phyloP scores from a whole-genome alignment of 2,888 invertebrate genomes.

The Acheta domesticus region DNA sequence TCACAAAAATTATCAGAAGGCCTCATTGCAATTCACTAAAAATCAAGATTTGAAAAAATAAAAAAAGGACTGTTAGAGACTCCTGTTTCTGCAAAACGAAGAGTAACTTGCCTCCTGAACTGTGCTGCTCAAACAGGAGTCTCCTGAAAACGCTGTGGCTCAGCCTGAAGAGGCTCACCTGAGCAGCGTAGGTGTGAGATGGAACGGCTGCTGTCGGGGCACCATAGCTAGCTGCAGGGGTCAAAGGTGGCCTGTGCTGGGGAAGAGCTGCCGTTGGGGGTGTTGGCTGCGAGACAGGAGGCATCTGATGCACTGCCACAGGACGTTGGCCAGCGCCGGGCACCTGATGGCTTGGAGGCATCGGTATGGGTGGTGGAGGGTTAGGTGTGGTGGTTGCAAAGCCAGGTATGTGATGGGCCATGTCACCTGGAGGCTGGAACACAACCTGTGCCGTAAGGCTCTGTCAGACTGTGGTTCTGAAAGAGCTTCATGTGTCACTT shows the following conservation, averaged over 20 bases:
- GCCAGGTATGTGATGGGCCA: constrained; percentile 50
- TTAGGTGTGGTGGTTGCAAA: constrained; percentile 55
- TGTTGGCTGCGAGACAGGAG: constrained; percentile 26
- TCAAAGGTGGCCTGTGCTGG: too few species aligned
- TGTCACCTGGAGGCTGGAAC: constrained; percentile 39
- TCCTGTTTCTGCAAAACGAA: not conserved
- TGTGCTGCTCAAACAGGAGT: not conserved
- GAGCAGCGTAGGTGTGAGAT: not conserved
- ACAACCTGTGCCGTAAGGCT: constrained; percentile 30
- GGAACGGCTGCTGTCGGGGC: constrained; percentile 21
- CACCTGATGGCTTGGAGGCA: constrained; percentile 52
- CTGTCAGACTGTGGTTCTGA: not conserved
- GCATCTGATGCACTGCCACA: constrained; percentile 29
- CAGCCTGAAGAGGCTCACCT: not conserved
- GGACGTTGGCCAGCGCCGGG: constrained; percentile 31
- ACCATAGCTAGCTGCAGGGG: not conserved
- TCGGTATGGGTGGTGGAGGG: constrained; percentile 56
- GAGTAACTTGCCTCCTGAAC: not conserved
- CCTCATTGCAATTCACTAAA: not conserved
- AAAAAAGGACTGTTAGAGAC: not conserved
- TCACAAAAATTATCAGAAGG: not conserved
- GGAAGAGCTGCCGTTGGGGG: not conserved
- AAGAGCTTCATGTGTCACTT: too few species aligned
- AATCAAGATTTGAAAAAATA: not conserved
- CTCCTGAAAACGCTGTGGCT: not conserved